Conservation (phyloP, 2,113 vertebrate species). For the Tiliqua scincoides region DNA sequence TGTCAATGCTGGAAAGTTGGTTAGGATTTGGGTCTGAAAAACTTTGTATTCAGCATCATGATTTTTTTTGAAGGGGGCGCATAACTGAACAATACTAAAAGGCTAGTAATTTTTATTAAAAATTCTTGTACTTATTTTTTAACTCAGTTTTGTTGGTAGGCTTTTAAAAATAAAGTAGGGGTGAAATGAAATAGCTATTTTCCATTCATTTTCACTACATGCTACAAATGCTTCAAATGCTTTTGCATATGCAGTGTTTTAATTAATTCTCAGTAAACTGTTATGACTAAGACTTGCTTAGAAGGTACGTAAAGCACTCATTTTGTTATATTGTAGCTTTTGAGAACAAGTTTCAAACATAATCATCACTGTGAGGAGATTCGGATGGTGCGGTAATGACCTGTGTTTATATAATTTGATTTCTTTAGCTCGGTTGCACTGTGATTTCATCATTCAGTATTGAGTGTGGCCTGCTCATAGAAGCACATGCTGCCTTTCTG, state of each 20-base stretch:
- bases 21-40: background rate
- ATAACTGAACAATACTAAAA: background rate
- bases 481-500: background rate
- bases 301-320: background rate
- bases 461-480: background rate
- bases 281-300: background rate
- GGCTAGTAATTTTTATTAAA: background rate
- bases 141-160: too few relatives aligned
- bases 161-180: background rate
- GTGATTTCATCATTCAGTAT: slow-evolving; percentile 4
- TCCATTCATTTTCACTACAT: background rate
- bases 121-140: background rate
- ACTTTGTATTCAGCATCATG: background rate
- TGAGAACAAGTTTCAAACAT: background rate
- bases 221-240: background rate
- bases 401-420: background rate
- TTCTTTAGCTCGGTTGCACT: background rate
- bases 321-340: background rate
- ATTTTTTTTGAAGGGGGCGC: background rate
- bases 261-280: slow-evolving; percentile 5
- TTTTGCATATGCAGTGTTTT: background rate
- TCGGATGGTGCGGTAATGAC: background rate
- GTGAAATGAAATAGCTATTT: background rate
- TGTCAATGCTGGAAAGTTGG: too few relatives aligned
- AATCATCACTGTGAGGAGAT: background rate